Conservation (phyloP, 2,113 vertebrate genomes). For the Myotis lucifugus region DNA sequence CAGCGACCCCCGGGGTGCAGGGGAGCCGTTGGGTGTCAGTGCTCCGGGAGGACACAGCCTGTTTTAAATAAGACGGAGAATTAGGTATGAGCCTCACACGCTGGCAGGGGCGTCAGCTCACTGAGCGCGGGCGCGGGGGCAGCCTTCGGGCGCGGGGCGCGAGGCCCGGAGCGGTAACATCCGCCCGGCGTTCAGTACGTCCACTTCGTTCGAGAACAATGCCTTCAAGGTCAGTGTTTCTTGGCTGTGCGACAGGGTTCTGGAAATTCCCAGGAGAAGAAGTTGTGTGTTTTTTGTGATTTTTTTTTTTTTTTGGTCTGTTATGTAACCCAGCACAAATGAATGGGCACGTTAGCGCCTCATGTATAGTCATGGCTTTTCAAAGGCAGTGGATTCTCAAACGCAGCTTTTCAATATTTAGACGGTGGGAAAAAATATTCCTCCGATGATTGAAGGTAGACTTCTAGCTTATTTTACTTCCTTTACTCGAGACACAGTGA, state of each 20-base stretch:
- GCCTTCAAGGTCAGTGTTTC: slow-evolving; percentile 75
- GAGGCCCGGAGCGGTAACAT: not conserved
- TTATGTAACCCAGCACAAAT: slow-evolving; percentile 68
- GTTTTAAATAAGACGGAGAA: slow-evolving; percentile 59
- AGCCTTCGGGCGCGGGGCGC: not conserved
- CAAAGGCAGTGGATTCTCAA: slow-evolving; percentile 32
- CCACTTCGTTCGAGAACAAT: slow-evolving; percentile 63
- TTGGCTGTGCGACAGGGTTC: slow-evolving; percentile 67
- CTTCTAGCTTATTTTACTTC: not conserved
- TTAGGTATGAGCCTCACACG: not conserved
- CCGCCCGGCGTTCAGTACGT: not conserved
- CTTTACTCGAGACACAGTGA: not conserved
- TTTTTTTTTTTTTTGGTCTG: not conserved
- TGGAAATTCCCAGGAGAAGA: slow-evolving; percentile 76
- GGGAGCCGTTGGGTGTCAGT: not conserved
- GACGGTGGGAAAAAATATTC: not conserved
- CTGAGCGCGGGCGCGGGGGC: not conserved
- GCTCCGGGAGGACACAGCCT: slow-evolving; percentile 4
- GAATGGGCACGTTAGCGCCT: slow-evolving; percentile 24
- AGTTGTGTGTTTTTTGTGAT: not conserved
- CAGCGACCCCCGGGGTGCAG: not conserved
- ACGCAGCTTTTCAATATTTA: not conserved
- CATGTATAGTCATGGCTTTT: slow-evolving; percentile 54
- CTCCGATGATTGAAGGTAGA: not conserved
- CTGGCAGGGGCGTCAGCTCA: not conserved